These are phyloP conservation scores for Anas platyrhynchos DNA, from an alignment of 2,113 vertebrate genomes.

Conservation along the genomic window DNA sequence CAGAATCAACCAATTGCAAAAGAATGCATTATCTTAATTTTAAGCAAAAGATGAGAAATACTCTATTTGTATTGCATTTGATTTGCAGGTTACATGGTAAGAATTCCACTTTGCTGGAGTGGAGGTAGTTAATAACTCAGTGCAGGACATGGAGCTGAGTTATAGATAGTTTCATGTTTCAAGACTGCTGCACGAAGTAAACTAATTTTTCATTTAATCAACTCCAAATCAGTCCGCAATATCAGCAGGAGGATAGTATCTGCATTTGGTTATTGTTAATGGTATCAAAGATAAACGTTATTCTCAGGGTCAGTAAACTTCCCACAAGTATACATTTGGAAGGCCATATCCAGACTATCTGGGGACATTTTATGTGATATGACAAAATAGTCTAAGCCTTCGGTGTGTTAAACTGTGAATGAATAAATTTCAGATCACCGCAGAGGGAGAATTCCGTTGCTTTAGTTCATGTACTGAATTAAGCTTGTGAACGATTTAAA, in stretches of 20 bases:
- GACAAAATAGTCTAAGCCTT: conserved; percentile 46
- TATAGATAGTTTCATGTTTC: background rate
- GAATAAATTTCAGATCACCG: conserved; percentile 11
- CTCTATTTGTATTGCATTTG: background rate
- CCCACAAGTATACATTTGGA: background rate
- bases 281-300: conserved; percentile 26
- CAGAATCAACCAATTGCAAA: background rate
- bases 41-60: background rate
- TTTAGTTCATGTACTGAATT: conserved; percentile 35
- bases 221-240: conserved; percentile 57
- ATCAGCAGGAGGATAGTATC: conserved; percentile 37
- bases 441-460: conserved; percentile 38
- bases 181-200: conserved; percentile 28
- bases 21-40: background rate
- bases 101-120: background rate
- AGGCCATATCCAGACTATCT: conserved; percentile 14
- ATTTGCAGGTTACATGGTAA: background rate
- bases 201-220: conserved; percentile 61
- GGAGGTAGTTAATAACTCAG: background rate
- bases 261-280: conserved; percentile 50
- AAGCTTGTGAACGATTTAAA: conserved; percentile 1
- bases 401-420: background rate
- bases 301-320: background rate
- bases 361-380: conserved; percentile 30
- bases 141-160: background rate